phyloP scores from a whole-genome alignment of 2,888 invertebrate species.

The Leptinotarsa haldemani region DNA sequence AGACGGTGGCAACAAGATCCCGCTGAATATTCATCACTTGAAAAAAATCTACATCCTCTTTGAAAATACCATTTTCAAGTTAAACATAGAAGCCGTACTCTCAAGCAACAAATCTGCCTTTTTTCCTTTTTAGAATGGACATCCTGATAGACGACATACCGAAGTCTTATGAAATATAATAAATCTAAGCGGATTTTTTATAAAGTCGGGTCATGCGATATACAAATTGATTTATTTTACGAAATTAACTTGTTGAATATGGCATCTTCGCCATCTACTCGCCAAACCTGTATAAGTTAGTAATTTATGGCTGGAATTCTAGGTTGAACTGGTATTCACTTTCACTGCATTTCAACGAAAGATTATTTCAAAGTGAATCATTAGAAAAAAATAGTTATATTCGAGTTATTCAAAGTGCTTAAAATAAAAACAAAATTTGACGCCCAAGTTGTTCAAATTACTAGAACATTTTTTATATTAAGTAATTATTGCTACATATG shows the following conservation, averaged over 20 bases:
- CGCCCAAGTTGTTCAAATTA: too few relatives aligned
- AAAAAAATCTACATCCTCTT: conserved; percentile 3
- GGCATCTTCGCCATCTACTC: conserved; percentile 2
- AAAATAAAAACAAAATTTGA: too few relatives aligned
- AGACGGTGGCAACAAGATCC: background rate
- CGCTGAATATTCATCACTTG: background rate
- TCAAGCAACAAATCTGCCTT: conserved; percentile 4
- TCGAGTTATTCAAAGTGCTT: too few relatives aligned
- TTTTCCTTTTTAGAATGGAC: conserved; percentile 5
- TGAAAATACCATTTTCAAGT: background rate
- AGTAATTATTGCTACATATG: too few relatives aligned
- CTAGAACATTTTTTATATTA: too few relatives aligned
- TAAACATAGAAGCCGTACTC: background rate
- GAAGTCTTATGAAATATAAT: conserved; percentile 10
- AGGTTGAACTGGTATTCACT: conserved; percentile 2
- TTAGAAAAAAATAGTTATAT: too few relatives aligned
- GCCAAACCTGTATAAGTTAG: conserved; percentile 21
- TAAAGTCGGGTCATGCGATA: background rate
- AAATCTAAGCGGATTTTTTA: background rate
- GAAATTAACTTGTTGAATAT: conserved; percentile 1
- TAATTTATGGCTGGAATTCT: conserved; percentile 14
- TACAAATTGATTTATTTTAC: conserved; percentile 12
- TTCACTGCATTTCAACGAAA: conserved; percentile 16
- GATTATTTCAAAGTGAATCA: background rate
- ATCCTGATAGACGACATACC: conserved; percentile 7